phyloP scores from a whole-genome alignment of 2,113 vertebrate species.

The Corythornis madagascariensis region DNA sequence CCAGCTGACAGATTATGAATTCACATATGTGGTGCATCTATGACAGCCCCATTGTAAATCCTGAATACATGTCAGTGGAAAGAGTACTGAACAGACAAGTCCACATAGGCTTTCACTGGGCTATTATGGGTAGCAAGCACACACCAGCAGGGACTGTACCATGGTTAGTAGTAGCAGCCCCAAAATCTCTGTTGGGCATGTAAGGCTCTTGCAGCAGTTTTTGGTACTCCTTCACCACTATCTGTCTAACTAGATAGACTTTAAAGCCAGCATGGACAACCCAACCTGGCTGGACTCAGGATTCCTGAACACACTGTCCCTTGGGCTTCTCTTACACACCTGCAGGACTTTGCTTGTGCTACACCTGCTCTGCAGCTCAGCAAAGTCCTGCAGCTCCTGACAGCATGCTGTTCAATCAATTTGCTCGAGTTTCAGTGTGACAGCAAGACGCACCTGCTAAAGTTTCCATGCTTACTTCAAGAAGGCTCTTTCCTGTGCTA shows the following conservation, averaged over 20 bases:
- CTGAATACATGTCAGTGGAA: not conserved
- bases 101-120: not conserved
- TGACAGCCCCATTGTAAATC: not conserved
- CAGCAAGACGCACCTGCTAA: constrained; percentile 67
- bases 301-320: not conserved
- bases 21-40: not conserved
- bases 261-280: not conserved
- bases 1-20: not conserved
- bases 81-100: not conserved
- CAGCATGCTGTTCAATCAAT: not conserved
- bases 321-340: not conserved
- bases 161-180: not conserved
- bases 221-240: not conserved
- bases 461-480: constrained; percentile 21
- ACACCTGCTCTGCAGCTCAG: not conserved
- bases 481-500: constrained; percentile 36
- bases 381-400: not conserved
- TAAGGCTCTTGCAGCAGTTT: not conserved
- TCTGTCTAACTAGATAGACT: not conserved
- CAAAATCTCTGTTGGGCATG: not conserved
- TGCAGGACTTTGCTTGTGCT: not conserved
- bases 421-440: not conserved
- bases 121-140: not conserved
- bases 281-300: not conserved
- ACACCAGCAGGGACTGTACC: not conserved